phyloP scores from a whole-genome alignment of 2,113 vertebrate genomes.

The Caranx melampygus region DNA sequence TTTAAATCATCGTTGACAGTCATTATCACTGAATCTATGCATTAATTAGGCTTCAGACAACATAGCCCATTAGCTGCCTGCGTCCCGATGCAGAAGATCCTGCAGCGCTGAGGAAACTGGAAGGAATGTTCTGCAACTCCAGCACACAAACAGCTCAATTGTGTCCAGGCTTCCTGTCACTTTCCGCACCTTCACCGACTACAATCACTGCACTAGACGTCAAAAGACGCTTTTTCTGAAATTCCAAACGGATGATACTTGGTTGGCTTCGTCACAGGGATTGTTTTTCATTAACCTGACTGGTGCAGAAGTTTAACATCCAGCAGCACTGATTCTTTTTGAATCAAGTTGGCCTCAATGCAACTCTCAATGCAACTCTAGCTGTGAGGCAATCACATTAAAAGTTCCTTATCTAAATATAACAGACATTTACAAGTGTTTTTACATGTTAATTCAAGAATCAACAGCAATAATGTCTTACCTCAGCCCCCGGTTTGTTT shows the following conservation, averaged over 20 bases:
- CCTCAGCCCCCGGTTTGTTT: constrained; percentile 68
- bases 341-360: background rate
- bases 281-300: background rate
- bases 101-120: constrained; percentile 45
- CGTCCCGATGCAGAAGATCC: constrained; percentile 7
- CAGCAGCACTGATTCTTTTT: background rate
- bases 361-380: background rate
- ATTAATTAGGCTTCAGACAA: background rate
- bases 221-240: background rate
- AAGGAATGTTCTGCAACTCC: constrained; percentile 51
- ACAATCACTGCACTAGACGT: background rate
- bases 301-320: background rate
- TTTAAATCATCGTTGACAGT: background rate
- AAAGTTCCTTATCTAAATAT: background rate
- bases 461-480: constrained; percentile 50
- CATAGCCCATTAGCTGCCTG: background rate
- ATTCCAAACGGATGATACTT: constrained; percentile 15
- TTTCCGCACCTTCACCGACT: constrained; percentile 45
- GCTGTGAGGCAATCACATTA: background rate
- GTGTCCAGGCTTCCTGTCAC: constrained; percentile 53
- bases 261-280: background rate
- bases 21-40: background rate
- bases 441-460: background rate
- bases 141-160: constrained; percentile 60
- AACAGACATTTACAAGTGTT: background rate